phyloP scores from a whole-genome alignment of 2,888 invertebrate species.

The Zele albiditarsus region DNA sequence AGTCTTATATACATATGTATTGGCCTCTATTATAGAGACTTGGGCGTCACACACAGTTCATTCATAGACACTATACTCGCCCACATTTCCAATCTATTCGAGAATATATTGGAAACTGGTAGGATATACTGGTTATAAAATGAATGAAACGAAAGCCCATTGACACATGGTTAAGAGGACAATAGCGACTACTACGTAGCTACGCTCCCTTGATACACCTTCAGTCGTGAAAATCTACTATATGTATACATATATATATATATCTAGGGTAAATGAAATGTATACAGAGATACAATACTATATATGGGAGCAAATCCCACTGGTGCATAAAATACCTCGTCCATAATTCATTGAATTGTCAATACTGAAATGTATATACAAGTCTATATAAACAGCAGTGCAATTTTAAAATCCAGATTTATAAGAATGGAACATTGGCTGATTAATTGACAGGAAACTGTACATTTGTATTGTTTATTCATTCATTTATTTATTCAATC shows the following conservation, averaged over 20 bases:
- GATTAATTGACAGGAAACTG: constrained; percentile 68
- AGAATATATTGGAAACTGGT: constrained; percentile 46
- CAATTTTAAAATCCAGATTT: neutral
- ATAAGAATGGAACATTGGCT: constrained; percentile 59
- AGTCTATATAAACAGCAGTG: neutral
- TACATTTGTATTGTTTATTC: neutral
- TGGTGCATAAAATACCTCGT: neutral
- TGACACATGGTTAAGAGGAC: neutral
- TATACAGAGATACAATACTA: too few relatives aligned
- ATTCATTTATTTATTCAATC: neutral
- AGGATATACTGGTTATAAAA: neutral
- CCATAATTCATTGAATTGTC: neutral
- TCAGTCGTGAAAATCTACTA: neutral
- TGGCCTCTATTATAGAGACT: constrained; percentile 23
- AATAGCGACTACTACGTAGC: neutral
- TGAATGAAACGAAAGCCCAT: neutral
- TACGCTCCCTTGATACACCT: neutral
- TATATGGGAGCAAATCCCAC: neutral
- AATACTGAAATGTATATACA: neutral
- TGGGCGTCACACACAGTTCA: constrained; percentile 26
- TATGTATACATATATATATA: neutral
- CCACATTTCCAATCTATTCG: constrained; percentile 53
- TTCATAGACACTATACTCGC: constrained; percentile 42
- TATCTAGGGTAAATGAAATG: too few relatives aligned
- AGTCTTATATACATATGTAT: neutral